A percentile compares a stretch with the other conserved stretches of the same genome.
Conservation (phyloP, 2,797 vertebrate genomes). For the Myioborus miniatus region DNA sequence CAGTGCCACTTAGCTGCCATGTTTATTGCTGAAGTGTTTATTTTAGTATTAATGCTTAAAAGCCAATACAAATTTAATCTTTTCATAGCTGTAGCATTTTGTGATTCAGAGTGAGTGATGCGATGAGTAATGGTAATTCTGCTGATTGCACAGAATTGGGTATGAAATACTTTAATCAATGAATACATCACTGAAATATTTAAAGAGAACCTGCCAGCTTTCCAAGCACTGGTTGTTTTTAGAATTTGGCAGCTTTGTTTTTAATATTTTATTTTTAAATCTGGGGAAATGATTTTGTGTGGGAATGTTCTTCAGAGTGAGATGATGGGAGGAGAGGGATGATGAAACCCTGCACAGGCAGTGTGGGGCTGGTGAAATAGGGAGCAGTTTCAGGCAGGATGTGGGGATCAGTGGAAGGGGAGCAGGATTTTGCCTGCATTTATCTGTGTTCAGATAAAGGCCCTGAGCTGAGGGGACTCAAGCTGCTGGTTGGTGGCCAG, state of each 20-base stretch:
- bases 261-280: background rate
- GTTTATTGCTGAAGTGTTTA: slow-evolving; percentile 56
- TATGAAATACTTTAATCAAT: slow-evolving; percentile 25
- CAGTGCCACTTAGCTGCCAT: slow-evolving; percentile 29
- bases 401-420: accelerated
- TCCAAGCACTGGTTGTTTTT: background rate
- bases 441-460: background rate
- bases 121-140: slow-evolving; percentile 39
- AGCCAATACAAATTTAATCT: slow-evolving; percentile 49
- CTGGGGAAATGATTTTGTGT: accelerated
- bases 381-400: background rate
- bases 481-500: background rate
- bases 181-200: background rate
- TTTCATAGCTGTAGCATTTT: slow-evolving; percentile 20
- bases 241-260: background rate
- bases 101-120: slow-evolving; percentile 31
- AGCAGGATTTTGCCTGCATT: background rate
- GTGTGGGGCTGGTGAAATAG: accelerated
- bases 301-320: background rate
- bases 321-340: background rate
- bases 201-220: background rate
- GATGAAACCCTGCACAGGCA: background rate
- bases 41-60: slow-evolving; percentile 44
- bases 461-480: background rate
- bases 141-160: slow-evolving; percentile 46